Base-by-base conservation (phyloP, 2,797 vertebrate genomes). In the Carduelis carduelis region DNA sequence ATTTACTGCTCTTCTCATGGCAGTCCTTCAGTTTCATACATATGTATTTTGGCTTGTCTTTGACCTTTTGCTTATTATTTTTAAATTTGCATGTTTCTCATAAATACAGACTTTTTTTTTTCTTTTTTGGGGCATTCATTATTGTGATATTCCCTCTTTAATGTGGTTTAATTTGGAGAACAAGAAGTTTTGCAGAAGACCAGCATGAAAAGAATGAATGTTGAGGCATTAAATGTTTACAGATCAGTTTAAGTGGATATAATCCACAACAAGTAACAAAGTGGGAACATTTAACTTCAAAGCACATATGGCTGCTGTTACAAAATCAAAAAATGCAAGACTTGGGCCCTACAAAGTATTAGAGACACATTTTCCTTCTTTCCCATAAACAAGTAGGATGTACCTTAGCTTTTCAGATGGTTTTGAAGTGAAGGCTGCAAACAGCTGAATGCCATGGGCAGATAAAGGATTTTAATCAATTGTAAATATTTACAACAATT, bases 181-280 rank as follows among this genome's bases (percentile, higher is more conserved):
- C 95, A 97, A 98, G 97, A 97, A 96, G 97, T 96, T 97, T 98
- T 97, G 96, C 97, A 87, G 97, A 97, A 96, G 97, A 98, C 96
- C 96, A 98, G 97, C 98, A 98, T 98, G 95, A 98, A 98, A 98
- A 96, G 95, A 97, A 95, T 92, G 95, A 96, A 94, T 95, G 95
- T 95, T 97, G 96, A 98, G 98, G 97, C 97, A 97, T 97, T 97
- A 98, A 98, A 98, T 98, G 97, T 98, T 98, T 98, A 98, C 97
- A 97, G 97, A 98, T 98, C 97, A 97, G 97, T 98, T 98, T 98
- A 98, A 98, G 97, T 97, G 96, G 96, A 95, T 98, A 97, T 98
- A 98, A 98, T 98, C 98, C 98, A 98, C 98, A 98, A 98, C 98
- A 94, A 95, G 97, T 98, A 98, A 98, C 98, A 98, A 98, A 98